Base-by-base conservation (phyloP, 2,888 invertebrate genomes). In the Chrysolina oricalcia region DNA sequence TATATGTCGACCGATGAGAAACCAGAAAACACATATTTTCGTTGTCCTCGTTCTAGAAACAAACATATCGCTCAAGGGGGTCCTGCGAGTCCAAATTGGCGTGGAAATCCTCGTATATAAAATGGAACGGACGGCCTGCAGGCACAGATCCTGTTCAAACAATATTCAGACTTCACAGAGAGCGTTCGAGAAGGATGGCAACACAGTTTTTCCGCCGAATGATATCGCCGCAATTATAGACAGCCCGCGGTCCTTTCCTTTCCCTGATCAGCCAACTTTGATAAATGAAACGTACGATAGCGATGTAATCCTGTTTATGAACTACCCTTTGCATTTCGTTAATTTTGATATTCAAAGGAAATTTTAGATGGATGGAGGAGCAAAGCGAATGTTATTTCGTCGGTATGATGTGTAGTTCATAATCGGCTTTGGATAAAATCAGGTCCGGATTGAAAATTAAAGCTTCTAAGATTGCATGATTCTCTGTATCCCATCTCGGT, bases 141-240 rank as follows among this genome's bases (percentile, higher is more conserved):
- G 59, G 64, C 64, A 17, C 53, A 74, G 70, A 65, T 70, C 69
- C 65, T 65, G 73, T 65, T 74, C 73, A 74, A 74, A 74, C 70
- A 74, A 19, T 53, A 53, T 53, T 53, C 53, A 53, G 53, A 53
- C 53, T 53, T 53, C 21, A 53, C 21, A 53, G 53, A 53, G 53
- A 53, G 41, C 48, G 70, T 41, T 64, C 35, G 72, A 66, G 15
- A 40, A 19, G 59, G 23, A 15, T 13, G 19, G 59, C 59, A 13
- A 69, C 63, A 56, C 72, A 77, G 73, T 75, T 76, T 76, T 77
- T 53, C 74, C 56, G 43, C 65, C 50, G 79, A 77, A 70, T 77
- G 78, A 79, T 80, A 79, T 79, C 77, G 77, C 81, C 75, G 74
- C 81, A 82, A 82, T 80, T 81, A 81, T 73, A 78, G 74, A 74